A percentile compares a stretch with the other conserved stretches of the same genome.
Evolutionary conservation across 2,888 invertebrate genomes (phyloP).

Genomic region (Lottia scabra): DNA sequence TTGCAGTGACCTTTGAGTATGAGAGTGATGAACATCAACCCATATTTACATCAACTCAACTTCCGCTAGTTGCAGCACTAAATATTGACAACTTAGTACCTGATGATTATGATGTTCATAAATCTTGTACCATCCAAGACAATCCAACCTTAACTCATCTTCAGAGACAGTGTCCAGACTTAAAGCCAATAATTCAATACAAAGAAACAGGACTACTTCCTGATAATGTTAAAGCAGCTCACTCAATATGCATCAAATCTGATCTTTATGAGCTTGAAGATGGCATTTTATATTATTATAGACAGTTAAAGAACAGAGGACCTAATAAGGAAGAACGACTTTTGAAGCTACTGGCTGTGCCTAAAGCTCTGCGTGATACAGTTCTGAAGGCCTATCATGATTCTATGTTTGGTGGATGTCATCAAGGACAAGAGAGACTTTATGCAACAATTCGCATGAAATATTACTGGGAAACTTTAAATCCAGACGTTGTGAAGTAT

Average conservation of each 20-base stretch:
- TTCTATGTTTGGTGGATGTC: slow-evolving; percentile 16
- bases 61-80: neutral
- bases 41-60: neutral
- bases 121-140: neutral
- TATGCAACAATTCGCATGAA: slow-evolving; percentile 17
- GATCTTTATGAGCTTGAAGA: neutral
- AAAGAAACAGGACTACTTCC: neutral
- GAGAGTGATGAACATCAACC: neutral
- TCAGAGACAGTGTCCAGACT: slow-evolving; percentile 18
- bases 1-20: neutral
- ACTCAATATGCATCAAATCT: neutral
- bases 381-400: slow-evolving; percentile 23
- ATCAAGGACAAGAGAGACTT: slow-evolving; percentile 16
- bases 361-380: slow-evolving; percentile 20
- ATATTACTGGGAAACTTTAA: slow-evolving; percentile 26
- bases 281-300: slow-evolving; percentile 9
- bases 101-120: neutral
- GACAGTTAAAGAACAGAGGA: slow-evolving; percentile 16
- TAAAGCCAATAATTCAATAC: neutral
- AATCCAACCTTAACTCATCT: neutral
- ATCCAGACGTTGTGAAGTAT: slow-evolving; percentile 20
- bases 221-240: neutral
- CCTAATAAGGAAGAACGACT: neutral
- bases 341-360: slow-evolving; percentile 11
- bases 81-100: neutral